Evolutionary conservation across 2,797 vertebrate genomes (phyloP).

Genomic region (Rhabdomys pumilio): DNA sequence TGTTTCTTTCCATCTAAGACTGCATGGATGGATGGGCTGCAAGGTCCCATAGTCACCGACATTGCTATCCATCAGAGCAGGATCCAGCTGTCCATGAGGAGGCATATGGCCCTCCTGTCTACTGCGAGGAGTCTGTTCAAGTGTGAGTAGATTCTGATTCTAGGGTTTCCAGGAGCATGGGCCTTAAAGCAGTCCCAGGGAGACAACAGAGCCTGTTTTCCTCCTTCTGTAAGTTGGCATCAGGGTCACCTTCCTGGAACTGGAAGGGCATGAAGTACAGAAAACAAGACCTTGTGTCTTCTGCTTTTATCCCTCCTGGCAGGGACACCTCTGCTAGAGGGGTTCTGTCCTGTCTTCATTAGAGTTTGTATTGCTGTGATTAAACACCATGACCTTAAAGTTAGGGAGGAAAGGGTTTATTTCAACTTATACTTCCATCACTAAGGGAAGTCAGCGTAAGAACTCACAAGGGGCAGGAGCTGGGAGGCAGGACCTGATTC

Average conservation of each 20-base stretch:
- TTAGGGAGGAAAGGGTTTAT: background rate
- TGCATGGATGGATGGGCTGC: background rate
- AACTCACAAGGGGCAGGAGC: background rate
- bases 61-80: background rate
- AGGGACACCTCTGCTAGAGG: too few species aligned
- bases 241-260: background rate
- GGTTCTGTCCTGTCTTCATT: background rate
- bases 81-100: background rate
- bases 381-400: background rate
- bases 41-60: background rate
- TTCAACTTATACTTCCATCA: background rate
- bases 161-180: background rate
- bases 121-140: background rate
- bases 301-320: background rate
- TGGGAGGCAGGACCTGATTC: background rate
- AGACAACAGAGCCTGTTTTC: background rate
- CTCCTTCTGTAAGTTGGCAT: fast-evolving
- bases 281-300: background rate
- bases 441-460: background rate
- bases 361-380: background rate
- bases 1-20: background rate
- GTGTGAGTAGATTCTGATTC: fast-evolving
- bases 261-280: fast-evolving
- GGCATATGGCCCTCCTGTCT: background rate
- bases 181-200: background rate